phyloP scores from a whole-genome alignment of 2,888 invertebrate genomes.

The Teinopalpus imperialis region DNA sequence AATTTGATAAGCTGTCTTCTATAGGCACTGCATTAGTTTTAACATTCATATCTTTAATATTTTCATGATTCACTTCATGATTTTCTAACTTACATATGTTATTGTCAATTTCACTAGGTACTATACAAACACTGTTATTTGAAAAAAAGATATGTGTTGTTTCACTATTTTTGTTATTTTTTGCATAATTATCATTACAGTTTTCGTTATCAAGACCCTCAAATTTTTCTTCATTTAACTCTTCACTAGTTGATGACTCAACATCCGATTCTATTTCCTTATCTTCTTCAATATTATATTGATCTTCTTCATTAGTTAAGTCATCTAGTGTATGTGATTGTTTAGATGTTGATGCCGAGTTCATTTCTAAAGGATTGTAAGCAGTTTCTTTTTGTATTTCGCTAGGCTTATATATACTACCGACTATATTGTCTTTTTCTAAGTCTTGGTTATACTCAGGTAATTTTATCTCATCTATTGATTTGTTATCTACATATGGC shows the following conservation, averaged over 20 bases:
- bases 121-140: background rate
- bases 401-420: too few species aligned
- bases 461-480: background rate
- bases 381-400: background rate
- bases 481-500: background rate
- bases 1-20: constrained; percentile 8
- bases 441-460: background rate
- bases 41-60: background rate
- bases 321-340: background rate
- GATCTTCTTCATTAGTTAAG: background rate
- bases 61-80: constrained; percentile 1
- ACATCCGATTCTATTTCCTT: background rate
- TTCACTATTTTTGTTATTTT: background rate
- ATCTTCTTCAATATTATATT: constrained; percentile 1
- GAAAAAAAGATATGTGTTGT: background rate
- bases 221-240: too few species aligned
- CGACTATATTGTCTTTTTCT: background rate
- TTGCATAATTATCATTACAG: background rate
- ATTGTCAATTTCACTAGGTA: background rate
- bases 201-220: background rate
- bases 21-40: constrained; percentile 4
- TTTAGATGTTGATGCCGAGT: too few species aligned
- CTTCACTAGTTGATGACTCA: background rate
- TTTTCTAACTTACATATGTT: background rate
- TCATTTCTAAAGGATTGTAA: too few species aligned